Evolutionary conservation across 2,797 vertebrate genomes (phyloP), one percentile per base, ranked within the genome.

Genomic region (Karalla daura): DNA sequence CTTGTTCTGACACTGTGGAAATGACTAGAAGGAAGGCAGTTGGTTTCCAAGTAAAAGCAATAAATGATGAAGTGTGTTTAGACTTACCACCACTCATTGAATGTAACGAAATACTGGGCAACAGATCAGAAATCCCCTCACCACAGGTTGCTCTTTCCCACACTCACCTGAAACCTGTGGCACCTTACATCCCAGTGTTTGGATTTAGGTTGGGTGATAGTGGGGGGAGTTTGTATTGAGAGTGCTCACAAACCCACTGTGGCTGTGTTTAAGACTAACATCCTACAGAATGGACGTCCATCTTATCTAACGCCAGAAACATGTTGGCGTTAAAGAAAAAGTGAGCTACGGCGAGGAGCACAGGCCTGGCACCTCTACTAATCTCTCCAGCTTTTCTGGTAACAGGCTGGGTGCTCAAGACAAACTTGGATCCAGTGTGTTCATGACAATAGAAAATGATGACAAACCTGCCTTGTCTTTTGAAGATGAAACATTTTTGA

Each of bases 1-100:
- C 70, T 2, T 80, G 76, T 14, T 53, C 41, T 2, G 50, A 59
- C 5, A 35, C n/a, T 0, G 39, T 7, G 0, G 64, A 80, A 25
- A 86, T 63, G 53, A 17, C n/a, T 35, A 60, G 66, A 18, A 78
- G 72, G 2, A 81, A 72, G 23, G 84, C 63, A 13, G 27, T 44
- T 0, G 40, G 65, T 5, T 83, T 81, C 17, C 67, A 79, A 17
- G 53, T 76, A 0, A 23, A 72, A 25, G 33, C 53, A 3, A 7
- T 61, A 2, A 46, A 70, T 49, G 61, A 46, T 5, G 23, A 20
- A 5, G 11, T 43, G 3, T 71, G 50, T 35, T 14, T 74, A 0
- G 46, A 71, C 7, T 21, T 78, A 4, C 68, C 51, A 0, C 61
- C 70, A 24, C 44, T 58, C 7, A 51, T 32, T 3, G 41, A 69